A percentile compares a stretch with the other conserved stretches of the same genome.
Conservation (phyloP, 2,113 vertebrate species). For the Athene cunicularia region DNA sequence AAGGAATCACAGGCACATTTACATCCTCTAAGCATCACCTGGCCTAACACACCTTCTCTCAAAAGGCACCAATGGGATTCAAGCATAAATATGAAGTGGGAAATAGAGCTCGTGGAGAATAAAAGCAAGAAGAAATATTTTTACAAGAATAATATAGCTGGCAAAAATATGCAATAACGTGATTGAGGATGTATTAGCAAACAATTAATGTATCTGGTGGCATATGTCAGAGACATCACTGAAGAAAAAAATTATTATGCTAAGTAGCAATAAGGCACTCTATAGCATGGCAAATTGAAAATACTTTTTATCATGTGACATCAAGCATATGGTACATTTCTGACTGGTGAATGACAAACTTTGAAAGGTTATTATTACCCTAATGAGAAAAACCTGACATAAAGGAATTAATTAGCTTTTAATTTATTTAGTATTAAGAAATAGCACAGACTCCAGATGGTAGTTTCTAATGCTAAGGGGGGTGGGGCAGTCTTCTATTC, state of each 20-base stretch:
- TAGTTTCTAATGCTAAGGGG: neutral
- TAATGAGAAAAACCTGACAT: constrained; percentile 50
- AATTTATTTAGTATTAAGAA: constrained; percentile 58
- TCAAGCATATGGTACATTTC: constrained; percentile 42
- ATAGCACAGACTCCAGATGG: constrained; percentile 46
- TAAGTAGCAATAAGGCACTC: neutral
- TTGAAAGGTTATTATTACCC: constrained; percentile 53
- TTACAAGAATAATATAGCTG: neutral
- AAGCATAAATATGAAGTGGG: neutral
- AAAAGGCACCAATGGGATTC: neutral
- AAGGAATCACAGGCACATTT: neutral
- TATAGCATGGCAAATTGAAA: neutral
- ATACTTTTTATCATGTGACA: constrained; percentile 46
- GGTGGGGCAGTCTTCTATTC: neutral
- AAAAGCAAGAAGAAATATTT: neutral
- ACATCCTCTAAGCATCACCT: neutral
- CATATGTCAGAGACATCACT: constrained; percentile 28
- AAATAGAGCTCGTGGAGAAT: neutral
- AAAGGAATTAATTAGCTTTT: constrained; percentile 63
- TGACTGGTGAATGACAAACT: constrained; percentile 53
- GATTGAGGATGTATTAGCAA: neutral
- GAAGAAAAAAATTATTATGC: neutral
- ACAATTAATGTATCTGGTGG: constrained; percentile 6
- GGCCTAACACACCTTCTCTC: neutral
- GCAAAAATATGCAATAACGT: neutral